These are phyloP conservation scores for Lytechinus pictus DNA, from an alignment of 35 echinoderm and acorn worm genomes.

Conservation along the genomic window DNA sequence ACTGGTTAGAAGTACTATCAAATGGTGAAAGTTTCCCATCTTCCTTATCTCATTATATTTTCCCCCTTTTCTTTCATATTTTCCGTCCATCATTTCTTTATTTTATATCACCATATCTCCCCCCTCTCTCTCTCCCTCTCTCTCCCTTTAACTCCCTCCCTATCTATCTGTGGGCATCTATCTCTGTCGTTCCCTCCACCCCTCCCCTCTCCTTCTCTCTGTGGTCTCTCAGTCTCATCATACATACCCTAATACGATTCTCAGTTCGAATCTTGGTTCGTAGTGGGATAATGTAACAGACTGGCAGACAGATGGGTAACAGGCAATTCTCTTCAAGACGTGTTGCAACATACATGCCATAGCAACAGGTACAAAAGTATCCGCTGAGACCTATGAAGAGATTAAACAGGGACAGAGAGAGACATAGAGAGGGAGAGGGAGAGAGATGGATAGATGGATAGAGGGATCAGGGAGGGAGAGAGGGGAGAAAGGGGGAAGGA, in stretches of 20 bases:
- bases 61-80: too few species aligned
- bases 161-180: background rate
- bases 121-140: background rate
- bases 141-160: background rate
- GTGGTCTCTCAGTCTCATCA: background rate
- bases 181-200: background rate
- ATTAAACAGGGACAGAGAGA: background rate
- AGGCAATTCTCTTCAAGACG: slow-evolving; percentile 25
- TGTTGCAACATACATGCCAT: background rate
- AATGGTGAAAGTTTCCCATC: too few species aligned
- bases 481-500: background rate
- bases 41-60: too few species aligned
- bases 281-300: background rate
- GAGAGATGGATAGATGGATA: background rate
- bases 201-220: background rate
- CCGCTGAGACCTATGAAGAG: background rate
- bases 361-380: background rate
- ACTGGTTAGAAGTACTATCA: too few species aligned
- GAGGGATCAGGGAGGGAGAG: background rate
- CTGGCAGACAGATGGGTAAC: background rate
- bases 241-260: background rate
- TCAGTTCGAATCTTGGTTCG: background rate
- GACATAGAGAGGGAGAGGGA: background rate
- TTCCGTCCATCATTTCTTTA: background rate
- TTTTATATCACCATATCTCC: background rate